A percentile compares a stretch with the other conserved stretches of the same genome.
These are phyloP conservation scores for Branchellion lobata DNA, from an alignment of 2,888 invertebrate genomes.

Conservation along the genomic window DNA sequence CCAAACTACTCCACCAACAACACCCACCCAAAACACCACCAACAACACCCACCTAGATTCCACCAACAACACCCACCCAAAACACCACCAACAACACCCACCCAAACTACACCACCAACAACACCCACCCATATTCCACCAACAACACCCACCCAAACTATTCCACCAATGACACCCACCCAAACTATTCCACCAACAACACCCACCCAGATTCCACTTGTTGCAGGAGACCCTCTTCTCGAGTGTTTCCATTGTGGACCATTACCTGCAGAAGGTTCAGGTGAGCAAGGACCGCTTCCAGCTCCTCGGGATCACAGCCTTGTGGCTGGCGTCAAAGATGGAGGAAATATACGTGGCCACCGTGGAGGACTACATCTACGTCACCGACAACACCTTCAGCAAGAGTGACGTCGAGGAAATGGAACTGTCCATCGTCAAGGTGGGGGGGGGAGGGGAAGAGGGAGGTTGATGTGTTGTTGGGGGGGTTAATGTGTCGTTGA, in stretches of 20 bases:
- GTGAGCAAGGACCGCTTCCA: slow-evolving; percentile 76
- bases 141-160: too few relatives aligned
- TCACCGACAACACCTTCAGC: slow-evolving; percentile 83
- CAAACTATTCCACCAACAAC: neutral
- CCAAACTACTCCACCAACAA: too few relatives aligned
- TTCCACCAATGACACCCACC: too few relatives aligned
- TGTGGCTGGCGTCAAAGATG: slow-evolving; percentile 88
- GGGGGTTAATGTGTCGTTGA: neutral
- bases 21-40: too few relatives aligned
- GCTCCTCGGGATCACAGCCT: slow-evolving; percentile 81
- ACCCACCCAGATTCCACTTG: slow-evolving; percentile 73
- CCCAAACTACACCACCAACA: too few relatives aligned
- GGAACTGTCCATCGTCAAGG: slow-evolving; percentile 76
- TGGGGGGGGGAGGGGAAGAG: neutral
- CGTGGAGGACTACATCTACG: slow-evolving; percentile 82
- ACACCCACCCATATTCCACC: too few relatives aligned
- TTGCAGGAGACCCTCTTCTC: slow-evolving; percentile 85
- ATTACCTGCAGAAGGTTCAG: slow-evolving; percentile 73
- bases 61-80: too few relatives aligned
- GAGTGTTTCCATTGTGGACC: slow-evolving; percentile 82
- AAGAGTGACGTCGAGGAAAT: slow-evolving; percentile 77
- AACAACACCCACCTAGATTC: too few relatives aligned
- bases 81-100: too few relatives aligned
- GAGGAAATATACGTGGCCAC: slow-evolving; percentile 90
- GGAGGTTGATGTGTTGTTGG: neutral